A percentile compares a stretch with the other conserved stretches of the same genome.
Conservation (phyloP, 2,113 vertebrate genomes). For the Donacobius atricapilla region DNA sequence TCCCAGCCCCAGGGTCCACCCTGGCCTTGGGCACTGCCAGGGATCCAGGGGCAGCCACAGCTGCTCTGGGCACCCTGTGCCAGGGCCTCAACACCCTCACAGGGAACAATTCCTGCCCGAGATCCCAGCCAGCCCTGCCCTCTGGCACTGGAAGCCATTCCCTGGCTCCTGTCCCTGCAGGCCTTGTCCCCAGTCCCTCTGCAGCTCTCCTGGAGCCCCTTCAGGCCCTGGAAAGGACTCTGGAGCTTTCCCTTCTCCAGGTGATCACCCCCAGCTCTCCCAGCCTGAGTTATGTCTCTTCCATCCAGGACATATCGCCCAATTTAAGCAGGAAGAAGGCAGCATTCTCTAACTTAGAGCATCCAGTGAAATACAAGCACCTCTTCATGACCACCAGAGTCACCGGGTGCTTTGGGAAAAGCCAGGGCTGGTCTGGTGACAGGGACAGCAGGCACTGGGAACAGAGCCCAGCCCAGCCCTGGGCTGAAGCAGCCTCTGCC, state of each 20-base stretch:
- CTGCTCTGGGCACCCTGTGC: background rate
- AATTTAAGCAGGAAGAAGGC: background rate
- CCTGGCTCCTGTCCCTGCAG: rapidly evolving
- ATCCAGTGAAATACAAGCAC: background rate
- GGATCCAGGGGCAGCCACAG: background rate
- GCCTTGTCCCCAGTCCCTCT: background rate
- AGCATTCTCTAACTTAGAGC: background rate
- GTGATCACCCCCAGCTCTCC: background rate
- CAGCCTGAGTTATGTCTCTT: background rate
- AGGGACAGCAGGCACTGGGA: background rate
- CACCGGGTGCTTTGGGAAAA: background rate
- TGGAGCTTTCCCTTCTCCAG: background rate
- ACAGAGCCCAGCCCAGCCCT: background rate
- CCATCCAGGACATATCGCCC: background rate
- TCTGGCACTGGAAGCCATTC: background rate
- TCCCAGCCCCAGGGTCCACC: background rate
- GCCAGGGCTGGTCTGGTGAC: background rate
- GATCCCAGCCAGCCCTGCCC: rapidly evolving
- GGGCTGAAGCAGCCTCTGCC: background rate
- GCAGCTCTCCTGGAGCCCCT: background rate
- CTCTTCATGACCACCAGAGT: background rate
- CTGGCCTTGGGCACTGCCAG: background rate
- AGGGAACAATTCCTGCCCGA: background rate
- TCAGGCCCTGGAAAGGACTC: rapidly evolving
- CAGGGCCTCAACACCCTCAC: background rate